Percentiles rank a stretch among this genome's conserved stretches.
phyloP scores from a whole-genome alignment of 2,797 vertebrate species.

The Zenarchopterus dispar region DNA sequence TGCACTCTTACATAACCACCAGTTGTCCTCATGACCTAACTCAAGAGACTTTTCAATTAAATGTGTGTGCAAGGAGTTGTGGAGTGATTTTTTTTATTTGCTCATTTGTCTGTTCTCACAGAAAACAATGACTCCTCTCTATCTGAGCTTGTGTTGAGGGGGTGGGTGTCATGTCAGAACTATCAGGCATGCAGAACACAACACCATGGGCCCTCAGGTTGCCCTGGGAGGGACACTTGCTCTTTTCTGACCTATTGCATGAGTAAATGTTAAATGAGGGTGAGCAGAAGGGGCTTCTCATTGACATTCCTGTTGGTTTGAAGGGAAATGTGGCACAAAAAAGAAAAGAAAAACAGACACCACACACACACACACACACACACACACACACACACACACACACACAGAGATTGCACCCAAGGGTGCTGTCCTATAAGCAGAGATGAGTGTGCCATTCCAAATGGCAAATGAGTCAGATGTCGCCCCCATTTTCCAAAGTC shows the following conservation, averaged over 20 bases:
- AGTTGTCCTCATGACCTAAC: constrained; percentile 32
- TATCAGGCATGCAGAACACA: constrained; percentile 73
- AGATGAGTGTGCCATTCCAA: constrained; percentile 64
- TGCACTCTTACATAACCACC: constrained; percentile 21
- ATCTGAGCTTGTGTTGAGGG: constrained; percentile 17
- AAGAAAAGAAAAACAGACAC: constrained; percentile 7
- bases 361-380: no score
- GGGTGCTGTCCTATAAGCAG: constrained; percentile 80
- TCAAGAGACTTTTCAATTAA: constrained; percentile 56
- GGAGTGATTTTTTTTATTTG: constrained; percentile 29
- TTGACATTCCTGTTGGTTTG: constrained; percentile 78
- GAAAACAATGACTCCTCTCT: constrained; percentile 6
- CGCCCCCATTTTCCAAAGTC: constrained; percentile 52
- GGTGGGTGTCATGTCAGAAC: constrained; percentile 12
- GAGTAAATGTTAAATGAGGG: constrained; percentile 80
- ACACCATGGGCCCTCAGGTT: constrained; percentile 58
- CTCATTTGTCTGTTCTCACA: constrained; percentile 25
- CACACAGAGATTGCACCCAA: constrained; percentile 59
- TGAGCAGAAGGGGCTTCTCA: constrained; percentile 70
- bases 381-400: no score
- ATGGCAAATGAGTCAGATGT: constrained; percentile 74
- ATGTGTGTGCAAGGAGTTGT: constrained; percentile 18
- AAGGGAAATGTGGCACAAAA: constrained; percentile 63
- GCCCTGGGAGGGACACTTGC: constrained; percentile 78
- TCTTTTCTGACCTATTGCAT: constrained; percentile 84